Evolutionary conservation across 2,797 vertebrate species (phyloP), one percentile per base, ranked within the genome.

Genomic region (Poeciliopsis turneri): DNA sequence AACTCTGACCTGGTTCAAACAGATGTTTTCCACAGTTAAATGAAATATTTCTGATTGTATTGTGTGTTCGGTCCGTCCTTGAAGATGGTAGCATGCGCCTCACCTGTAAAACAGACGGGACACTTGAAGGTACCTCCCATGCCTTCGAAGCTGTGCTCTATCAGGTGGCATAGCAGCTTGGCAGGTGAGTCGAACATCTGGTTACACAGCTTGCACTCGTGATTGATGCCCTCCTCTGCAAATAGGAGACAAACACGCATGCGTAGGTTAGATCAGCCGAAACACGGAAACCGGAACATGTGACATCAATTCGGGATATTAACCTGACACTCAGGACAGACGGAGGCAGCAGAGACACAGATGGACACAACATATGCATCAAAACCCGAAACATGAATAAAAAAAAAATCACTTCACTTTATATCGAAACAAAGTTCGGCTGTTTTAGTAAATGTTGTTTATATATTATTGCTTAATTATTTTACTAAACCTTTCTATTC

Each of bases 181-280:
- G 98, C 98, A 69, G 98, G 98, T 94, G 98, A 99, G 95, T 99
- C 98, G 95, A 99, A 99, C 97, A 98, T 99, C 98, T 99, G 98
- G 97, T 99, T 99, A 96, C 98, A 99, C 97, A 99, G 98, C 97
- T 99, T 99, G 96, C 98, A 99, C 95, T 99, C 98, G 36, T 99
- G 98, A 98, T 99, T 99, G 97, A 99, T 99, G 96, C 98, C 98
- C 97, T 99, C 98, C 96, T 99, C 98, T 99, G 98, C 95, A 98
- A 97, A 95, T 84, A 81, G 85, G 84, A 94, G 90, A 93, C 88
- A 94, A 89, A 93, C 80, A 91, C 74, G 74, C 86, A 84, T 66
- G 74, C 86, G 86, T 73, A 82, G 85, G 86, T 71, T 68, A 87
- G 84, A 82, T 89, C 82, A 83, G 72, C 57, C 73, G 77, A 33